These are phyloP conservation scores for Andrena dorsata DNA, from an alignment of 2,888 invertebrate genomes.

Conservation along the genomic window DNA sequence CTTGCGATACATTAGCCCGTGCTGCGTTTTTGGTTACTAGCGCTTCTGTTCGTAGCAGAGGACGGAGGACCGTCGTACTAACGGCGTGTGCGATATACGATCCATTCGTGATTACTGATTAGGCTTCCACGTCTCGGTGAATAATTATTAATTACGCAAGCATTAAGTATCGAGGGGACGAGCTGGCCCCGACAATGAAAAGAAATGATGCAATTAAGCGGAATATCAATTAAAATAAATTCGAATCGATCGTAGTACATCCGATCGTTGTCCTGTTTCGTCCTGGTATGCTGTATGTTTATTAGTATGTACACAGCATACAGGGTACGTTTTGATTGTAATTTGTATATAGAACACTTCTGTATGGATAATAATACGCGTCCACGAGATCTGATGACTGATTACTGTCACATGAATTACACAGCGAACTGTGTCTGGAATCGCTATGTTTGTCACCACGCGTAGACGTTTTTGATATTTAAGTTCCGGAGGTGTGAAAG, in stretches of 20 bases:
- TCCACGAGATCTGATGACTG: slow-evolving; percentile 43
- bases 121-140: neutral
- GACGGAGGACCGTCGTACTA: slow-evolving; percentile 64
- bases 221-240: neutral
- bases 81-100: slow-evolving; percentile 54
- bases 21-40: slow-evolving; percentile 63
- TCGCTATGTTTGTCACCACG: slow-evolving; percentile 41
- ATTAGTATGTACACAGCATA: neutral
- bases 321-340: neutral
- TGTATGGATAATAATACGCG: slow-evolving; percentile 41
- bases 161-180: neutral
- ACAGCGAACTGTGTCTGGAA: slow-evolving; percentile 35
- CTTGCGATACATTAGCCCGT: slow-evolving; percentile 59
- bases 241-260: neutral
- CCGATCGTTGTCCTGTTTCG: neutral
- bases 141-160: neutral
- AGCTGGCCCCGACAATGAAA: neutral
- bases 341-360: neutral
- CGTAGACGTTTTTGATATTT: slow-evolving; percentile 37
- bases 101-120: slow-evolving; percentile 46
- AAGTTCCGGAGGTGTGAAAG: slow-evolving; percentile 39
- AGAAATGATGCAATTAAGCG: neutral
- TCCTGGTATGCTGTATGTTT: neutral
- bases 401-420: neutral
- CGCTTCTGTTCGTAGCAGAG: slow-evolving; percentile 64